phyloP scores from a whole-genome alignment of 2,888 invertebrate genomes.

The Nomada ruficornis region DNA sequence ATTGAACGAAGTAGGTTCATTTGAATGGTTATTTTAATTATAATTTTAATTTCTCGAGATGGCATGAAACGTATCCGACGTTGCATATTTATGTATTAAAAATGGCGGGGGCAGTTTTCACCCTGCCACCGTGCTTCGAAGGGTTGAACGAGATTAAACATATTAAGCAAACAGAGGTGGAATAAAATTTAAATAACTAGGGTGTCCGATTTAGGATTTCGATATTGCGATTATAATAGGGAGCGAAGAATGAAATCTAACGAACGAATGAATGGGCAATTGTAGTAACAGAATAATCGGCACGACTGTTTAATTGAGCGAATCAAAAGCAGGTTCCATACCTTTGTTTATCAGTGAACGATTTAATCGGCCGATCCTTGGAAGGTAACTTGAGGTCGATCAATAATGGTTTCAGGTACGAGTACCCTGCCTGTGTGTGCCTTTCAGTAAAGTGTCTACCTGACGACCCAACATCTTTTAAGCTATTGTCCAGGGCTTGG shows the following conservation, averaged over 20 bases:
- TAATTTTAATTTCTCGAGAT: too few species aligned
- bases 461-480: conserved; percentile 11
- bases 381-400: conserved; percentile 40
- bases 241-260: not conserved
- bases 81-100: too few species aligned
- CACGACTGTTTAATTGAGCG: not conserved
- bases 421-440: conserved; percentile 36
- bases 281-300: not conserved
- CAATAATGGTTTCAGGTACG: conserved; percentile 46
- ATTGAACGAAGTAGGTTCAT: too few species aligned
- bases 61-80: too few species aligned
- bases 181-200: not conserved
- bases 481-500: conserved; percentile 37
- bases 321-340: conserved; percentile 25
- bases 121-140: too few species aligned
- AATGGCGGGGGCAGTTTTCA: too few species aligned
- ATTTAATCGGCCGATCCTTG: conserved; percentile 36
- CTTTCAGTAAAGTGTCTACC: conserved; percentile 1
- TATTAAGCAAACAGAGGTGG: not conserved
- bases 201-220: not conserved
- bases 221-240: not conserved
- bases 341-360: conserved; percentile 37
- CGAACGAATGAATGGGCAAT: not conserved
- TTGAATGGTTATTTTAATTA: too few species aligned
- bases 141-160: too few species aligned